Percentiles rank a stretch among this genome's conserved stretches.
These are phyloP conservation scores for Protaetia brevitarsis DNA, from an alignment of 1,140 invertebrate genomes.

Conservation along the genomic window DNA sequence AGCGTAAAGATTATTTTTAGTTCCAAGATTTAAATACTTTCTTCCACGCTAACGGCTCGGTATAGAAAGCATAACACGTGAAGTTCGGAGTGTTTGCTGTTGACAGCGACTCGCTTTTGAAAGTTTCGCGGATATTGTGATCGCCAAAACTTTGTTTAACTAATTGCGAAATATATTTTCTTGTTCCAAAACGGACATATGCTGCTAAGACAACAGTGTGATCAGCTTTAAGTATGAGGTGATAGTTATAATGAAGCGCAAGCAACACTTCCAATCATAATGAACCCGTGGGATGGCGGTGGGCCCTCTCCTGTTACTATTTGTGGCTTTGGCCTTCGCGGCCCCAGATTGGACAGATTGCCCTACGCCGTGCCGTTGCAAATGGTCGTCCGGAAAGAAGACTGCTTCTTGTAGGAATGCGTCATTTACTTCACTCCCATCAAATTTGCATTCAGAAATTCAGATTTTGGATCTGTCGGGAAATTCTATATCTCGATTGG, in stretches of 20 bases:
- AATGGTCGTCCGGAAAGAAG: slow-evolving; percentile 86
- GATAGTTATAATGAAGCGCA: slow-evolving; percentile 2
- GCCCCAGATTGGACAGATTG: slow-evolving; percentile 79
- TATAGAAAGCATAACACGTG: not conserved
- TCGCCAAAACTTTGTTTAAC: too few species aligned
- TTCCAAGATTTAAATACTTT: not conserved
- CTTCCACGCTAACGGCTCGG: not conserved
- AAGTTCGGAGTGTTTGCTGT: too few species aligned
- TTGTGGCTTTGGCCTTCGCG: slow-evolving; percentile 49
- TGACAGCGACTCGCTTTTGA: too few species aligned
- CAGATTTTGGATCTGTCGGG: slow-evolving; percentile 81
- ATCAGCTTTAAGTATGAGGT: too few species aligned
- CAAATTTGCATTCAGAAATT: slow-evolving; percentile 72
- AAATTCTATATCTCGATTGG: slow-evolving; percentile 71
- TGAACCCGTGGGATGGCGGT: slow-evolving; percentile 44
- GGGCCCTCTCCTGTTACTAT: slow-evolving; percentile 39
- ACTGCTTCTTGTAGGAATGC: slow-evolving; percentile 77
- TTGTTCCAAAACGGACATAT: too few species aligned
- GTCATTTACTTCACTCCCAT: slow-evolving; percentile 71
- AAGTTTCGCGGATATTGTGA: too few species aligned
- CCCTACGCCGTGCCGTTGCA: slow-evolving; percentile 76
- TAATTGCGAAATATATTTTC: too few species aligned
- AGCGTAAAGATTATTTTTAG: slow-evolving; percentile 9
- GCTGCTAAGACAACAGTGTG: too few species aligned
- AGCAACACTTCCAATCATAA: slow-evolving; percentile 29